Evolutionary conservation across 1,140 invertebrate genomes (phyloP).

Genomic region (Berghia stephanieae): DNA sequence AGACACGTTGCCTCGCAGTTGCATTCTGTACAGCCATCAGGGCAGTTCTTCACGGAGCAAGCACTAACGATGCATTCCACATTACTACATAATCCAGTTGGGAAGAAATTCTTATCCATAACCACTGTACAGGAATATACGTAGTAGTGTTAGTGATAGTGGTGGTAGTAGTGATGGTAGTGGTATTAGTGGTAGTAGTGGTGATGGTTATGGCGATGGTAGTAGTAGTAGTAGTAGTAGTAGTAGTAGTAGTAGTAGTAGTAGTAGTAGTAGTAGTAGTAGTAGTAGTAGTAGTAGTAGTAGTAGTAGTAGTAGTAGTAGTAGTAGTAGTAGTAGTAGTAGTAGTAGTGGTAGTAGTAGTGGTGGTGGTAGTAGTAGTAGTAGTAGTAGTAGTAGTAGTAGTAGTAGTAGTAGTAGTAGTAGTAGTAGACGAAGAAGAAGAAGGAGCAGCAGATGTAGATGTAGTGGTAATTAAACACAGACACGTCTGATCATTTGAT

Average conservation of each 20-base stretch:
- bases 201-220: background rate
- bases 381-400: constrained; percentile 23
- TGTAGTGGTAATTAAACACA: too few relatives aligned
- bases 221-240: background rate
- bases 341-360: constrained; percentile 24
- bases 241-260: constrained; percentile 19
- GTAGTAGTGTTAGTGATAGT: background rate
- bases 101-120: background rate
- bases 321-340: constrained; percentile 27
- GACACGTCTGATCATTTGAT: too few relatives aligned
- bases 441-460: too few relatives aligned
- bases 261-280: constrained; percentile 19
- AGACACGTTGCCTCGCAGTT: too few relatives aligned
- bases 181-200: constrained; percentile 13
- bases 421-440: background rate
- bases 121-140: background rate
- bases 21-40: too few relatives aligned
- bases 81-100: background rate
- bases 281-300: constrained; percentile 23
- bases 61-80: background rate
- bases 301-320: constrained; percentile 25
- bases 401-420: constrained; percentile 14
- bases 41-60: background rate
- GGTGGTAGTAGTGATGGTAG: background rate
- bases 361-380: constrained; percentile 17